Evolutionary conservation across 2,113 vertebrate species (phyloP).

Genomic region (Psilopsiagon aurifrons): DNA sequence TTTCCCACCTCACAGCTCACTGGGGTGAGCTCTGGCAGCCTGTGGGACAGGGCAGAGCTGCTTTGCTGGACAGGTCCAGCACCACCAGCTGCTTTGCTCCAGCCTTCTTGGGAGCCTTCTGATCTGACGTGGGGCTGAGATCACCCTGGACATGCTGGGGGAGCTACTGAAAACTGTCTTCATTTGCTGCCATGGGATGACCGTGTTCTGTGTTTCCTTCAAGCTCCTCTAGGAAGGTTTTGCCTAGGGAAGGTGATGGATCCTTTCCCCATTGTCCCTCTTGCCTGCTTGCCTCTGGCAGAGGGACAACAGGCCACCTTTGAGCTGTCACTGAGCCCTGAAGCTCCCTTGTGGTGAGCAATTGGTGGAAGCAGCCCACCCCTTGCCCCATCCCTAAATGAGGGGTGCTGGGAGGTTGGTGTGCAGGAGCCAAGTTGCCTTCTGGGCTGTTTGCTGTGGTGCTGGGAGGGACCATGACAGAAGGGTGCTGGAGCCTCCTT

Average conservation of each 20-base stretch:
- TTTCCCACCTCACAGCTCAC: neutral
- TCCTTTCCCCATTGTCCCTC: neutral
- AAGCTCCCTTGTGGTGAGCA: neutral
- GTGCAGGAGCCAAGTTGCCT: neutral
- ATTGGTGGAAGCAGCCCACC: neutral
- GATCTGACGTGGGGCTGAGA: neutral
- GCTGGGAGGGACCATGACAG: fast-evolving
- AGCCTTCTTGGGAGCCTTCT: neutral
- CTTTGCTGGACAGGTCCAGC: neutral
- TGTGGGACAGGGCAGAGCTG: neutral
- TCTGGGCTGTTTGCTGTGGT: fast-evolving
- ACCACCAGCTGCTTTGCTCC: neutral
- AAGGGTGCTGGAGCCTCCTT: neutral
- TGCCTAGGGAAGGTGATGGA: neutral
- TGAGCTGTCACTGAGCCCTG: neutral
- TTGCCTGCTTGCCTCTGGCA: neutral
- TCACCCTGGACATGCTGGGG: fast-evolving
- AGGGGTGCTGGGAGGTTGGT: neutral
- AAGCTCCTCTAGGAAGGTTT: neutral
- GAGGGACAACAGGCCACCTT: neutral
- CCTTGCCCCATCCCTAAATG: neutral
- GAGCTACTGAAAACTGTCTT: neutral
- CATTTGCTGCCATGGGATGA: neutral
- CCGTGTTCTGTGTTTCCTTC: neutral
- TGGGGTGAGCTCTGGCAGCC: neutral